Evolutionary conservation across 2,888 invertebrate species (phyloP).

Genomic region (Nemapogon koenigi): DNA sequence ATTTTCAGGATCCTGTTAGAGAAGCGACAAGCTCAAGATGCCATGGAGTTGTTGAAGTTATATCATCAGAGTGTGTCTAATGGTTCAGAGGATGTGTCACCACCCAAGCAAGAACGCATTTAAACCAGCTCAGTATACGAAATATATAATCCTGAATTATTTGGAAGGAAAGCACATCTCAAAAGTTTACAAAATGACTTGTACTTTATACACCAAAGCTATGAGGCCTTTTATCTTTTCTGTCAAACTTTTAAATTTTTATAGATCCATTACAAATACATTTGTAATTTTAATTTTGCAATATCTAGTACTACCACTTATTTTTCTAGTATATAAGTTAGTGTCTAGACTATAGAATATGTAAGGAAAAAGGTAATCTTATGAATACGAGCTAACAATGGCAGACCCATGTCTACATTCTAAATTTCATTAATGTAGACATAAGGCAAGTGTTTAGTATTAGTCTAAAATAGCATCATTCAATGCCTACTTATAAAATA

Average conservation of each 20-base stretch:
- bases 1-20: constrained; percentile 72
- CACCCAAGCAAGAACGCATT: constrained; percentile 40
- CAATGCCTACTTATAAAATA: constrained; percentile 1
- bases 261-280: neutral
- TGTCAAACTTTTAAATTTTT: constrained; percentile 5
- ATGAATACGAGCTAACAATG: constrained; percentile 56
- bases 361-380: too few relatives aligned
- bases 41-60: constrained; percentile 82
- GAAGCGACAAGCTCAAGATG: constrained; percentile 86
- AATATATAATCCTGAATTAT: constrained; percentile 40
- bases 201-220: constrained; percentile 33
- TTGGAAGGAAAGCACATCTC: constrained; percentile 49
- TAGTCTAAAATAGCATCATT: constrained; percentile 1
- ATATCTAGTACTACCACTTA: too few relatives aligned
- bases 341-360: too few relatives aligned
- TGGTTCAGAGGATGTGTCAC: constrained; percentile 53
- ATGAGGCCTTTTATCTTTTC: constrained; percentile 38
- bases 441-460: neutral
- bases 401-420: constrained; percentile 12
- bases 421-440: constrained; percentile 20
- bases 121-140: constrained; percentile 1
- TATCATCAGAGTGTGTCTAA: constrained; percentile 67
- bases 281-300: neutral
- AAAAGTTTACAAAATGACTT: constrained; percentile 54
- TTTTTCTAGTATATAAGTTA: too few relatives aligned